These are phyloP conservation scores for Microcaecilia unicolor DNA, from an alignment of 2,797 vertebrate genomes.

Conservation along the genomic window DNA sequence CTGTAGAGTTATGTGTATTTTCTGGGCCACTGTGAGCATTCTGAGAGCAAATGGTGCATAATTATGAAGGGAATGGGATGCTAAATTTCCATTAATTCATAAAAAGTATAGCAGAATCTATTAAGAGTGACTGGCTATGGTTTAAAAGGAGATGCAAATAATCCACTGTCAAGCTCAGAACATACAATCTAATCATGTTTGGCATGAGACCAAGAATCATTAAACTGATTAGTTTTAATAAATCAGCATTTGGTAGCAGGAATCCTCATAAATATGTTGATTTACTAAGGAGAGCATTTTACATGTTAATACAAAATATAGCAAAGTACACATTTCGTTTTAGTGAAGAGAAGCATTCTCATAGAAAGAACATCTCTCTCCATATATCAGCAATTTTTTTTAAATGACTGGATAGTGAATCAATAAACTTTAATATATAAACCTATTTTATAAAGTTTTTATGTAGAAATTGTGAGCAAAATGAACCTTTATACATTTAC, in stretches of 20 bases:
- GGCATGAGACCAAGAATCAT: slow-evolving; percentile 63
- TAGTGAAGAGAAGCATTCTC: slow-evolving; percentile 45
- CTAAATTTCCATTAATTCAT: too few species aligned
- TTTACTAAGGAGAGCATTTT: slow-evolving; percentile 65
- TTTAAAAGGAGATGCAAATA: slow-evolving; percentile 65
- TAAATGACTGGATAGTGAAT: not conserved
- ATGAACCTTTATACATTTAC: too few species aligned
- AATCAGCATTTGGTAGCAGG: slow-evolving; percentile 67
- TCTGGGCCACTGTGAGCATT: too few species aligned
- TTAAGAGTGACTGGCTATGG: too few species aligned
- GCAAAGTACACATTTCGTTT: slow-evolving; percentile 58
- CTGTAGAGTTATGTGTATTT: too few species aligned
- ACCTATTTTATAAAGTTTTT: not conserved
- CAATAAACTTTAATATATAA: not conserved
- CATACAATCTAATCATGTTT: slow-evolving; percentile 58
- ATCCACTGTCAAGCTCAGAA: slow-evolving; percentile 55
- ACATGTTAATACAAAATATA: slow-evolving; percentile 61
- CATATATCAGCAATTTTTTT: not conserved
- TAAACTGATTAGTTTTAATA: slow-evolving; percentile 77
- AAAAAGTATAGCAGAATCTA: too few species aligned
- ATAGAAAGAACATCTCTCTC: slow-evolving; percentile 18
- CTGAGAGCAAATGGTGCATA: too few species aligned
- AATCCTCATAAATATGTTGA: slow-evolving; percentile 73
- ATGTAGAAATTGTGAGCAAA: not conserved
- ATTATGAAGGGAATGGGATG: too few species aligned